Evolutionary conservation across 2,888 invertebrate species (phyloP).

Genomic region (Tanytarsus gracilentus): DNA sequence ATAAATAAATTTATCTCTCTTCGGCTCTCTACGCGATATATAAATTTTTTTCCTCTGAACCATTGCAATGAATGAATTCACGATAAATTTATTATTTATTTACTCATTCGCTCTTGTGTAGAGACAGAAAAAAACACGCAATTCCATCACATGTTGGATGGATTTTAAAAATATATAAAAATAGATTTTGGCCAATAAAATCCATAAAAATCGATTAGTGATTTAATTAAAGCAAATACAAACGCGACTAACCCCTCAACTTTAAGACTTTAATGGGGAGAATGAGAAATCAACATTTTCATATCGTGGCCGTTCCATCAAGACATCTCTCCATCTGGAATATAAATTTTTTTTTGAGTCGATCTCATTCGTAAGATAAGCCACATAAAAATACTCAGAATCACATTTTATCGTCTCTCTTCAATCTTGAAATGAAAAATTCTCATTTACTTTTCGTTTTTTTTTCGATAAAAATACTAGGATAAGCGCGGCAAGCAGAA

Average conservation of each 20-base stretch:
- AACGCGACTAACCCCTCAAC: no score
- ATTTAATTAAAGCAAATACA: no score
- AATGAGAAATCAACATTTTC: no score
- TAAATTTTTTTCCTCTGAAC: not conserved
- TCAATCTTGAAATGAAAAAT: conserved; percentile 6
- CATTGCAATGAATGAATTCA: conserved; percentile 12
- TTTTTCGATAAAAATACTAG: conserved; percentile 22
- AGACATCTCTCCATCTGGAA: conserved; percentile 7
- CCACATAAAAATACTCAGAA: conserved; percentile 24
- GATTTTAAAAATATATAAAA: no score
- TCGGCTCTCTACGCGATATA: no score
- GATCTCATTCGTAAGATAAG: conserved; percentile 7
- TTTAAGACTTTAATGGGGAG: no score
- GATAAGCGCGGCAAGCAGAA: conserved; percentile 12
- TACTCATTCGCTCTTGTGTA: not conserved
- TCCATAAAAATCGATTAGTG: no score
- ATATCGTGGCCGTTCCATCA: no score
- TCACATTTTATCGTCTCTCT: conserved; percentile 6
- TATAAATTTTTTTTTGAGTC: conserved; percentile 5
- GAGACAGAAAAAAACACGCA: no score
- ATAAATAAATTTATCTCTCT: conserved; percentile 17
- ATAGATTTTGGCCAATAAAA: no score
- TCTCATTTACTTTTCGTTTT: conserved; percentile 18
- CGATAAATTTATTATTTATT: conserved; percentile 18
- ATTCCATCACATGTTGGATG: no score